Base-by-base conservation (phyloP, 64 coral and sea anemone species). In the Acropora tenuis region DNA sequence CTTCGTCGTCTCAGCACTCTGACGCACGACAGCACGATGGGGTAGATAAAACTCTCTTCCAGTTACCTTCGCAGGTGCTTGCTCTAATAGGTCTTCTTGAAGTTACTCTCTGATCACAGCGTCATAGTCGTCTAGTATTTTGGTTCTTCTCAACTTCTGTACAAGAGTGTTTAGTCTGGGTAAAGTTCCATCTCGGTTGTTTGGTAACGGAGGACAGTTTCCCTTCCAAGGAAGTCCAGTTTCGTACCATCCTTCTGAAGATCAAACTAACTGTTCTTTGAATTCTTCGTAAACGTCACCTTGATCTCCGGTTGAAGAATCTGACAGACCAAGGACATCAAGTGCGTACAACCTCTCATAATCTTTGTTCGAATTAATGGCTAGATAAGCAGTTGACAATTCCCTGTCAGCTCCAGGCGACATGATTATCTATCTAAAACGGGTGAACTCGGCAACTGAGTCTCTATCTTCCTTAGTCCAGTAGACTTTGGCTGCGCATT, bases 11-110 rank as follows among this genome's bases (percentile, higher is more conserved):
- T 30, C 30, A 30, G 30, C 88, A 69, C 9, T 47, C 48, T 90
- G 16, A n/a, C 77, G 13, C 20, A 90, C 57, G 4, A 90, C 61
- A 30, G 88, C 19, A 8, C 43, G 57, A 41, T 69, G 67, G 10
- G 88, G 57, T 11, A 80, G 18, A 52, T 90, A 69, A 13, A 89
- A 90, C 53, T 90, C 88, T 40, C 42, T 80, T 6, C 88, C 88
- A 2, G 42, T 79, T 8, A 71, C 78, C 9, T 45, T 11, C 5
- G 47, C 48, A n/a, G 65, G 66, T 42, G 78, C 79, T 40, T 41
- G 48, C 18, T 91, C 89, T 5, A 91, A 53, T 12, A 91, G 43
- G 41, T 68, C 89, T n/a, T 73, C 89, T 42, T 74, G 30, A 7
- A 74, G 2, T 18, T 91, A 68, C 18, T 91, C 78, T 41, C 49